Base-by-base conservation (phyloP, 1,140 invertebrate species). In the Tenebrio molitor region DNA sequence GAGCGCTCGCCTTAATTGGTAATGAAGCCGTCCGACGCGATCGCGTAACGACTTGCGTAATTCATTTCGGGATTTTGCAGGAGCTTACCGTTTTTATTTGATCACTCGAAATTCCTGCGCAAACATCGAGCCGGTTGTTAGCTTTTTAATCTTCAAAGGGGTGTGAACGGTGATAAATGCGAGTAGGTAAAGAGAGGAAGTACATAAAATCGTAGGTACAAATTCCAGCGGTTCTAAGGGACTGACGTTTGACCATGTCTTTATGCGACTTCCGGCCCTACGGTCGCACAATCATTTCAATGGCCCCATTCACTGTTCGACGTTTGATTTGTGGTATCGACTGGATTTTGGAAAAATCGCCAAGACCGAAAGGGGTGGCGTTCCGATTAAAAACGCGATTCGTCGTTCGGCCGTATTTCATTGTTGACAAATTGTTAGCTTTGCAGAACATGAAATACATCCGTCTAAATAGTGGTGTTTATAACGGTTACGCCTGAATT, bases 401-500 rank as follows among this genome's bases (percentile, higher is more conserved):
- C n/a, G n/a, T n/a, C n/a, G n/a, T n/a, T 12, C 19, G 36, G 15
- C 17, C 23, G 25, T 66, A 21, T 66, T 66, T 66, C 19, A 66
- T 66, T 66, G 64, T 66, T 66, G 64, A 66, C 64, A 66, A 66
- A 66, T 66, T 44, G 64, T 66, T 66, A 66, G 36, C 64, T 66
- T 66, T 66, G 64, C 23, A 41, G 64, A 66, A 66, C 64, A 66
- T 66, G 64, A 41, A 66, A 66, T 66, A 44, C 36, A 66, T 66
- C 64, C 64, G 39, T 66, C 64, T 66, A 66, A 66, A 66, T 68
- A 68, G 65, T 68, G 41, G 25, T 68, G 65, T 68, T 68, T 68
- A 68, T 68, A 68, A 68, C 65, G 65, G 65, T 68, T 68, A 44
- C 65, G 65, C 41, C 42, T 68, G 65, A 68, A 68, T 46, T 68